A percentile compares a stretch with the other conserved stretches of the same genome.
These are phyloP conservation scores for Psittacara wagleri DNA, from an alignment of 2,113 vertebrate species.

Conservation along the genomic window DNA sequence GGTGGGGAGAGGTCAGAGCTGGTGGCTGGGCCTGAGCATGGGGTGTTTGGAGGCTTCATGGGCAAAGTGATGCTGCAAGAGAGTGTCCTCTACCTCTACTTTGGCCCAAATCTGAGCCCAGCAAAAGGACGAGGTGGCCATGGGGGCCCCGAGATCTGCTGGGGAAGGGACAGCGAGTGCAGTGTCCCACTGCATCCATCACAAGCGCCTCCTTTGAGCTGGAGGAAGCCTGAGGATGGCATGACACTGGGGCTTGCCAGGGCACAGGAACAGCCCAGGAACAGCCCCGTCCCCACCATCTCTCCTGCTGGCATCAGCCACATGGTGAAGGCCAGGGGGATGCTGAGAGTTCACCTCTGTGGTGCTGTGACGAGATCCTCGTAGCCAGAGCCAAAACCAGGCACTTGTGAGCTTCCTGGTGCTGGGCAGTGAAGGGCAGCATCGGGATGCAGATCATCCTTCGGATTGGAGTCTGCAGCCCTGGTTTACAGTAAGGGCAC, in stretches of 20 bases:
- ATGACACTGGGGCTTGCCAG: rapidly evolving
- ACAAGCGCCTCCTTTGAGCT: neutral
- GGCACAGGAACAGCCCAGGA: neutral
- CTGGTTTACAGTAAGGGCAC: neutral
- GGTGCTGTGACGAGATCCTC: neutral
- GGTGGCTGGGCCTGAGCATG: neutral
- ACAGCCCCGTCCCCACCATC: rapidly evolving
- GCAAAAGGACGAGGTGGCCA: neutral
- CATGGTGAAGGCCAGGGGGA: rapidly evolving
- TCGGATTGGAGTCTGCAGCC: neutral
- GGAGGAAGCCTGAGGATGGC: neutral
- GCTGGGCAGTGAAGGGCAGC: neutral
- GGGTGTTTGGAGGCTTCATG: neutral
- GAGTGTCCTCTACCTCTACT: neutral
- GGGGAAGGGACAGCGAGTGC: neutral
- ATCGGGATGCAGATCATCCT: neutral
- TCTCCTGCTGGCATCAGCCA: neutral
- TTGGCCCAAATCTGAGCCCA: neutral
- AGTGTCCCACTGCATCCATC: neutral
- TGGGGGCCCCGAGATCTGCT: rapidly evolving
- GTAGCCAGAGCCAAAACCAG: neutral
- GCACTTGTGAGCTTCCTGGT: rapidly evolving
- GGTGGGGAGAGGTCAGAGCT: no score
- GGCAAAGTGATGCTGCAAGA: neutral
- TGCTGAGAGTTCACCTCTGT: neutral